Evolutionary conservation across 1,140 invertebrate genomes (phyloP).

Genomic region (Nephotettix cincticeps): DNA sequence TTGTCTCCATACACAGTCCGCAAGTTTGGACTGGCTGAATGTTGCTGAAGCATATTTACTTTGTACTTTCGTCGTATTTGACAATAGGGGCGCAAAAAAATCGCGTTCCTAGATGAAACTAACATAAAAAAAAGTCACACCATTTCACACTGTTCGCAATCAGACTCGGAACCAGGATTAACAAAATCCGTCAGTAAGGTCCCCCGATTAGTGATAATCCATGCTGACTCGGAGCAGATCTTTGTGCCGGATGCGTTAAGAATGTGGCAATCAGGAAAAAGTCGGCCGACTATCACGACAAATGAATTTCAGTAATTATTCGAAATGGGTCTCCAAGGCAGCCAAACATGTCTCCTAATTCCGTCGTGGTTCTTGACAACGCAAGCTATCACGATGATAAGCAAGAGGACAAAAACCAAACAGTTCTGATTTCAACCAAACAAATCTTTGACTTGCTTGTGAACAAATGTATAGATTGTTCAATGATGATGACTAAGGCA

Average conservation of each 20-base stretch:
- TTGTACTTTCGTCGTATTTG: neutral
- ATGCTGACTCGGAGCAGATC: neutral
- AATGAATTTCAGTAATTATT: neutral
- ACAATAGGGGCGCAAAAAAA: neutral
- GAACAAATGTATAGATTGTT: neutral
- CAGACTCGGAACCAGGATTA: neutral
- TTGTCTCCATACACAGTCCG: too few species aligned
- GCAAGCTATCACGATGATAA: neutral
- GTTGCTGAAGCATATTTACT: too few species aligned
- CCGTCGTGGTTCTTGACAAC: neutral
- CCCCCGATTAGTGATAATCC: neutral
- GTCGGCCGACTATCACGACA: constrained; percentile 2
- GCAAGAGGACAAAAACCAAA: neutral
- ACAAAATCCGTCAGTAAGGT: neutral
- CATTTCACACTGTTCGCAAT: too few species aligned
- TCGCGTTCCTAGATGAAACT: too few species aligned
- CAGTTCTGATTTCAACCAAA: neutral
- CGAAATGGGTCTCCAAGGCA: neutral
- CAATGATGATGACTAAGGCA: neutral
- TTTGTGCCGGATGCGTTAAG: neutral
- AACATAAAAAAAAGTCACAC: too few species aligned
- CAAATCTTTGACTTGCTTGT: neutral
- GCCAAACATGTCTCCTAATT: neutral
- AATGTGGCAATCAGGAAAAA: constrained; percentile 2
- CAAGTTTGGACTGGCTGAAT: too few species aligned